Percentiles rank a stretch among this genome's conserved stretches.
Evolutionary conservation across 1,140 invertebrate genomes (phyloP).

Genomic region (Temnothorax curvispinosus): DNA sequence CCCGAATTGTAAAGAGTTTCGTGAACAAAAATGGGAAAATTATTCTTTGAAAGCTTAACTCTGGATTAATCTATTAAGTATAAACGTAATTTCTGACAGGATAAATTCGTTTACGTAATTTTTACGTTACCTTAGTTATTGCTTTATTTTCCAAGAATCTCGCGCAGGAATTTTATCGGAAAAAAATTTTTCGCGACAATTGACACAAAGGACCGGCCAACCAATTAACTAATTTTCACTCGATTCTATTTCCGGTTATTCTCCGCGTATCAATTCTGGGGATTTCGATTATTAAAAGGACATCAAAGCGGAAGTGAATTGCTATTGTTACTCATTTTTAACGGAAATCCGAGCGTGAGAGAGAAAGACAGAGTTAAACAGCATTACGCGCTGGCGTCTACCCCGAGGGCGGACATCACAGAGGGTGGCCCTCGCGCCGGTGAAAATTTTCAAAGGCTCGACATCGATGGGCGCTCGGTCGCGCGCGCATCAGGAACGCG

Average conservation of each 20-base stretch:
- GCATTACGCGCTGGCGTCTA: slow-evolving; percentile 50
- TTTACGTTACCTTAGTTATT: neutral
- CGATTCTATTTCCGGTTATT: slow-evolving; percentile 43
- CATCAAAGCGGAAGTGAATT: slow-evolving; percentile 56
- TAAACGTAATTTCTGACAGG: neutral
- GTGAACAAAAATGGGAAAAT: neutral
- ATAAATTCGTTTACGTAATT: neutral
- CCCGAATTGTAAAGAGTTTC: neutral
- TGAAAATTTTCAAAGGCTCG: slow-evolving; percentile 61
- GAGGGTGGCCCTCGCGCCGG: slow-evolving; percentile 41
- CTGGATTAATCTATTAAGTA: neutral
- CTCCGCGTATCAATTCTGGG: slow-evolving; percentile 41
- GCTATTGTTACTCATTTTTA: slow-evolving; percentile 61
- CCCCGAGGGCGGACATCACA: slow-evolving; percentile 56
- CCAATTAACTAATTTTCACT: slow-evolving; percentile 52
- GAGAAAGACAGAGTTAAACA: slow-evolving; percentile 45
- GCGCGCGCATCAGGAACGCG: slow-evolving; percentile 49
- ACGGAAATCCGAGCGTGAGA: slow-evolving; percentile 35
- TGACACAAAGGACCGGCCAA: neutral
- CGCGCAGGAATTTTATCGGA: neutral
- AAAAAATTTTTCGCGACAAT: slow-evolving; percentile 3
- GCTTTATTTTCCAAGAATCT: neutral
- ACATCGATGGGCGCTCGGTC: slow-evolving; percentile 61
- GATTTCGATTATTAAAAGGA: slow-evolving; percentile 56
- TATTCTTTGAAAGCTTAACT: neutral